Evolutionary conservation across 92 coral and sea anemone genomes (phyloP).

Genomic region (Epizoanthus fatuus): DNA sequence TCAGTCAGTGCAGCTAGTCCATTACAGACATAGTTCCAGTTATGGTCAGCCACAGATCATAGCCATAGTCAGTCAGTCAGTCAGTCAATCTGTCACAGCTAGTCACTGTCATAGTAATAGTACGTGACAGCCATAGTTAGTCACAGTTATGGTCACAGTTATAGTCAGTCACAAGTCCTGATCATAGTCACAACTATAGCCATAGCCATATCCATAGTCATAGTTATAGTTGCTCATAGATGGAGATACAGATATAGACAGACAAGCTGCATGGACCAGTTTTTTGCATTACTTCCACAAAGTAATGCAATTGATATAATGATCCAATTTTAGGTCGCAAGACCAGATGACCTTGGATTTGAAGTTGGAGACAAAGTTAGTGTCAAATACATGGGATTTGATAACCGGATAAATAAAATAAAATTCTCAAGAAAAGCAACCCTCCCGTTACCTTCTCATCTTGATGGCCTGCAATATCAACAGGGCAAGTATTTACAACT

Average conservation of each 20-base stretch:
- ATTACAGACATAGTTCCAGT: too few relatives aligned
- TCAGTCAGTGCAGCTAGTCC: too few relatives aligned
- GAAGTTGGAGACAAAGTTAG: conserved; percentile 77
- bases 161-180: too few relatives aligned
- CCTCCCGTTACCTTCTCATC: conserved; percentile 72
- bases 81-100: too few relatives aligned
- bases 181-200: too few relatives aligned
- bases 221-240: background rate
- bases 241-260: too few relatives aligned
- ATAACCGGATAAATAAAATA: conserved; percentile 73
- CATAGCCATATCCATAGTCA: too few relatives aligned
- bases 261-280: background rate
- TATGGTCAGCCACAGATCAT: too few relatives aligned
- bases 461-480: too few relatives aligned
- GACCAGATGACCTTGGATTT: conserved; percentile 79
- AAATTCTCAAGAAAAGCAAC: conserved; percentile 91
- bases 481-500: too few relatives aligned
- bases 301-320: background rate
- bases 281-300: background rate
- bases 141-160: too few relatives aligned
- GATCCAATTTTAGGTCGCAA: conserved; percentile 52
- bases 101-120: too few relatives aligned
- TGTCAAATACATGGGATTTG: conserved; percentile 89
- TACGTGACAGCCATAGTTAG: background rate
- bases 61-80: background rate